phyloP scores from a whole-genome alignment of 1,140 invertebrate genomes.

The Drosophila triauraria region DNA sequence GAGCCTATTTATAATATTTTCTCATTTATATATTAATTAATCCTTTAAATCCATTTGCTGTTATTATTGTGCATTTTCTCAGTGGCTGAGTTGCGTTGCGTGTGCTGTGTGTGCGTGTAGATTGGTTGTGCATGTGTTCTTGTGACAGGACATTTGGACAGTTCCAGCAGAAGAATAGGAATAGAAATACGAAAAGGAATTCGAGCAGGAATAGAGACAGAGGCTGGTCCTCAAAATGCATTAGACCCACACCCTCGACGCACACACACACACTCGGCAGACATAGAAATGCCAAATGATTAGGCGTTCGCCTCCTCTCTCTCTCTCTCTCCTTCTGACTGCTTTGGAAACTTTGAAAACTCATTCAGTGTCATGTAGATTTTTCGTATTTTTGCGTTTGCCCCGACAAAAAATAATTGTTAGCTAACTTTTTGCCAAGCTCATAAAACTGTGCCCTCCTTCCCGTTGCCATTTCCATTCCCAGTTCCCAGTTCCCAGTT shows the following conservation, averaged over 20 bases:
- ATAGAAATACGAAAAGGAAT: conserved; percentile 23
- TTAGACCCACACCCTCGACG: conserved; percentile 36
- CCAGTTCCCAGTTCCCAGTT: too few relatives aligned
- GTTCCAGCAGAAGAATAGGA: conserved; percentile 18
- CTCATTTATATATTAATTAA: neutral
- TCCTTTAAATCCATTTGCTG: too few relatives aligned
- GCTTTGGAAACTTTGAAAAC: conserved; percentile 56
- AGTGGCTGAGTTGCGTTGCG: conserved; percentile 7
- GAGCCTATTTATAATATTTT: neutral
- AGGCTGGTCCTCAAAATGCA: conserved; percentile 28
- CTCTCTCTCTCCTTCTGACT: neutral
- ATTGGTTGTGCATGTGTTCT: conserved; percentile 26
- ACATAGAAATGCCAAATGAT: conserved; percentile 31
- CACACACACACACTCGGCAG: conserved; percentile 4
- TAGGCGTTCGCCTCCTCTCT: conserved; percentile 34
- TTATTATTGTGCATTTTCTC: neutral
- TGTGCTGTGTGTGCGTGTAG: neutral
- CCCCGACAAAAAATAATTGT: conserved; percentile 63
- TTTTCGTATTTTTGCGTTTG: conserved; percentile 63
- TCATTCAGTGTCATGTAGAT: conserved; percentile 69
- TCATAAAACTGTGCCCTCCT: conserved; percentile 52
- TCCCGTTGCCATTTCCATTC: too few relatives aligned
- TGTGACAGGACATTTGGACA: conserved; percentile 53
- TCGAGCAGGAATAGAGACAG: neutral
- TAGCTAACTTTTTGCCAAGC: conserved; percentile 59